Evolutionary conservation across 2,888 invertebrate species (phyloP), one percentile per base, ranked within the genome.

Genomic region (Hydrotaea cyrtoneurina): DNA sequence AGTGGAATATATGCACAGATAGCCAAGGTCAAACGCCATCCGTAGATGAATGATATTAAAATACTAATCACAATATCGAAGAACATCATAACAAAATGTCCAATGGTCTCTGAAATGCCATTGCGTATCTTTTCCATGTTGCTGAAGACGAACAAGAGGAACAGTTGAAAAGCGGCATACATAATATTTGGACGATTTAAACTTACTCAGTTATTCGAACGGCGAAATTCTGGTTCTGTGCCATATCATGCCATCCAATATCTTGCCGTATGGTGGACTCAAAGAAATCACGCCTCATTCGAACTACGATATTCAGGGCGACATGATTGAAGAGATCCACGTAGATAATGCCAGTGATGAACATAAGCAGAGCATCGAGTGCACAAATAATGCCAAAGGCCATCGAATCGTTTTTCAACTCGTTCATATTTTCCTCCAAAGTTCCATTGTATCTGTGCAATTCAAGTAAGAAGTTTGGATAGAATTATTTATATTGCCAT

Each of bases 21-120:
- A 55, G 97, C 96, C 43, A 97, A 92, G 0, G 98, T 97, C 71
- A 98, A 93, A 90, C 97, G 95, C 97, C 97, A 98, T 72, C 97
- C 97, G 90, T 96, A 96, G 0, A 94, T 92, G 89, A 98, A 95
- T 0, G 97, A 96, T 77, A 96, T 94, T 94, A 94, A 89, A 94
- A 93, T 89, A 94, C 94, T 92, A 95, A 96, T 91, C 43, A 92
- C 84, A 73, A 92, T 92, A 5, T 91, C 90, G 31, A 92, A 88
- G 5, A 92, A 86, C 77, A 92, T 83, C 90, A 96, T 96, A 0
- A 96, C 93, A 88, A 96, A 94, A 90, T 96, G 95, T 0, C 96
- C 95, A 19, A 97, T 94, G 92, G 97, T 97, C 91, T 97, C 97
- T 0, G 96, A 96, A 46, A 97, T 96, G 2, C 97, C 97, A 89